Percentiles rank a stretch among this genome's conserved stretches.
These are phyloP conservation scores for Apogon talboti DNA, from an alignment of 2,797 vertebrate genomes.

Conservation along the genomic window DNA sequence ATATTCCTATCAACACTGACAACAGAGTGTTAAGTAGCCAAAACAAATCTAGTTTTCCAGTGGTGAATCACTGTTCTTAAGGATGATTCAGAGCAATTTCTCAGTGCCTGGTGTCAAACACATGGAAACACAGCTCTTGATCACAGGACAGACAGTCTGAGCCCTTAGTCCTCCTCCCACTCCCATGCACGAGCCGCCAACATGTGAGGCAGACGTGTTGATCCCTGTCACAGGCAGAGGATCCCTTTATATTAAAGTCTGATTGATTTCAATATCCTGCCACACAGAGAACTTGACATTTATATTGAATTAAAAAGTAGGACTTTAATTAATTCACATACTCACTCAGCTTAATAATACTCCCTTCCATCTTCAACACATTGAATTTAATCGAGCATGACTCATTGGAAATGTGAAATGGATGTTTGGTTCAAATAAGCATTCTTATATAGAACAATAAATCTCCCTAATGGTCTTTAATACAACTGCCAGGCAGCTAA, in stretches of 20 bases:
- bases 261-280: slow-evolving; percentile 79
- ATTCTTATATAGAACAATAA: slow-evolving; percentile 67
- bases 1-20: slow-evolving; percentile 42
- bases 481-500: slow-evolving; percentile 52
- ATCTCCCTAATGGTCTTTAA: slow-evolving; percentile 67
- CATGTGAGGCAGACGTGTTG: slow-evolving; percentile 38
- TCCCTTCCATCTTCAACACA: slow-evolving; percentile 62
- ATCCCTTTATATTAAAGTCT: slow-evolving; percentile 69
- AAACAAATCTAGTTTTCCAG: slow-evolving; percentile 61
- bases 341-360: slow-evolving; percentile 66
- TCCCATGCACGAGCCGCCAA: slow-evolving; percentile 30
- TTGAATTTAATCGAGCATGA: slow-evolving; percentile 73
- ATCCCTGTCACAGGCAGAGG: slow-evolving; percentile 46
- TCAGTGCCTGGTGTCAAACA: slow-evolving; percentile 48
- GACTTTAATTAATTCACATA: slow-evolving; percentile 77
- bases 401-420: slow-evolving; percentile 74
- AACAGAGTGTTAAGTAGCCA: slow-evolving; percentile 47
- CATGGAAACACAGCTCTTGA: slow-evolving; percentile 39
- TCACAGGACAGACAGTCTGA: slow-evolving; percentile 52
- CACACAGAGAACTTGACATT: slow-evolving; percentile 73
- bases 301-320: slow-evolving; percentile 74
- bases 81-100: slow-evolving; percentile 39
- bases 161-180: slow-evolving; percentile 40
- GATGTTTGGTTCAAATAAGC: slow-evolving; percentile 71
- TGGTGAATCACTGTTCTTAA: slow-evolving; percentile 41